Evolutionary conservation across 2,888 invertebrate species (phyloP), one percentile per base, ranked within the genome.

Genomic region (Andrena chrysosceles): DNA sequence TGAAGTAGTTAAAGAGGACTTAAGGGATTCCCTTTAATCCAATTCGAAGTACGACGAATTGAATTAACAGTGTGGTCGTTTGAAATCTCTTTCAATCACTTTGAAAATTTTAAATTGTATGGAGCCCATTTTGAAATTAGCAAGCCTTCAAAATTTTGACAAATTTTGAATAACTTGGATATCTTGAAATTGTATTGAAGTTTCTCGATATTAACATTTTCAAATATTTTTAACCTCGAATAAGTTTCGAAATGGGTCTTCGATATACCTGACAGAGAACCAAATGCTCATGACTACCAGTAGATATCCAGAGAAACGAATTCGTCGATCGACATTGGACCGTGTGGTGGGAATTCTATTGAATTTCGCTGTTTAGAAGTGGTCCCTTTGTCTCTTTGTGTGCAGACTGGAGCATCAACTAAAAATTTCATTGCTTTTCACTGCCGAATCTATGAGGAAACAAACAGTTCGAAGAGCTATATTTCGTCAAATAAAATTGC

Each of bases 321-420:
- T 6, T 64, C 70, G 54, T 26, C 26, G 31, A 23, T 5, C 13
- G n/a, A 10, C 16, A 20, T 5, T 56, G 16, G 13, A 33, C 23
- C 42, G 10, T 16, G 35, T 8, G 20, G n/a, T 31, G 23, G 29
- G 49, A 54, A 33, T 52, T 76, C 63, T 71, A 80, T 80, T 60
- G 71, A 76, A 72, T 72, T 76, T 76, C 48, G 26, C 71, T 68
- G 75, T 71, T 76, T 60, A 20, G 67, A 54, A 10, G 13, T 42
- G 26, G 35, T 10, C n/a, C 68, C 48, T 49, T 64, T 66, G 23
- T 71, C 7, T 20, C 56, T 49, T 60, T 63, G 56, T 26, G 0
- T 26, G 56, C 56, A 20, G 56, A 4, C 56, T 56, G 23, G 23
- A 4, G 13, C 56, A 26, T 26, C 56, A 23, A 10, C 23, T 56